Conservation (phyloP, 2,113 vertebrate species). For the Cryptomyrus ogoouensis region DNA sequence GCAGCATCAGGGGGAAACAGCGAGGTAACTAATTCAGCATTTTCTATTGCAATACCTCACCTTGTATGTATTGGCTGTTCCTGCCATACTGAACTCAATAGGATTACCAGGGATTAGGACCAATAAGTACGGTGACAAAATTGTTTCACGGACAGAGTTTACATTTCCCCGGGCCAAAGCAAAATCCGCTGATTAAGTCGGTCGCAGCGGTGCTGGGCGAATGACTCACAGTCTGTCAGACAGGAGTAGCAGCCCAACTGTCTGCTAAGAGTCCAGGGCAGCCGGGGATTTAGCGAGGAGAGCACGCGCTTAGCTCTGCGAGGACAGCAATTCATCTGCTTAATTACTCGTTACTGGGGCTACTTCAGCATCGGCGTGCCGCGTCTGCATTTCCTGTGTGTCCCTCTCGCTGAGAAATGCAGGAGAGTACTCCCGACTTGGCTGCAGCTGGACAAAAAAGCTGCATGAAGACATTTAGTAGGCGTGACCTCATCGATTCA, state of each 20-base stretch:
- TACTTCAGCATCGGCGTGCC: neutral
- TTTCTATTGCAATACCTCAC: conserved; percentile 42
- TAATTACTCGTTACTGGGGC: conserved; percentile 9
- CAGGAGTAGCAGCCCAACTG: conserved; percentile 13
- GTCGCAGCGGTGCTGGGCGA: conserved; percentile 9
- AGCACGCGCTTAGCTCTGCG: neutral
- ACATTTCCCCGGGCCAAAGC: conserved; percentile 42
- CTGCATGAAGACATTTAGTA: neutral
- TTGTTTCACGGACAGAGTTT: conserved; percentile 46
- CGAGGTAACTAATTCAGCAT: conserved; percentile 23
- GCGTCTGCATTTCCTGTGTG: neutral
- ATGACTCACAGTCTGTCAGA: conserved; percentile 18
- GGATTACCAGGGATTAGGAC: conserved; percentile 62
- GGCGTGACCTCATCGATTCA: neutral
- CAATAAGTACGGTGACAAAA: conserved; percentile 56
- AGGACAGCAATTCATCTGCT: conserved; percentile 22
- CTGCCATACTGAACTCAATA: conserved; percentile 39
- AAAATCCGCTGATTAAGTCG: conserved; percentile 47
- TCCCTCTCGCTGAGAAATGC: neutral
- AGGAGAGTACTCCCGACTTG: neutral
- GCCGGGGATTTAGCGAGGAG: conserved; percentile 26
- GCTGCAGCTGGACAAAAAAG: neutral
- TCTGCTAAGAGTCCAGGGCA: conserved; percentile 18
- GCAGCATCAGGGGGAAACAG: neutral
- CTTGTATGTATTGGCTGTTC: conserved; percentile 29